phyloP scores from a whole-genome alignment of 1,140 invertebrate genomes.

The Euura saliciscinereae region DNA sequence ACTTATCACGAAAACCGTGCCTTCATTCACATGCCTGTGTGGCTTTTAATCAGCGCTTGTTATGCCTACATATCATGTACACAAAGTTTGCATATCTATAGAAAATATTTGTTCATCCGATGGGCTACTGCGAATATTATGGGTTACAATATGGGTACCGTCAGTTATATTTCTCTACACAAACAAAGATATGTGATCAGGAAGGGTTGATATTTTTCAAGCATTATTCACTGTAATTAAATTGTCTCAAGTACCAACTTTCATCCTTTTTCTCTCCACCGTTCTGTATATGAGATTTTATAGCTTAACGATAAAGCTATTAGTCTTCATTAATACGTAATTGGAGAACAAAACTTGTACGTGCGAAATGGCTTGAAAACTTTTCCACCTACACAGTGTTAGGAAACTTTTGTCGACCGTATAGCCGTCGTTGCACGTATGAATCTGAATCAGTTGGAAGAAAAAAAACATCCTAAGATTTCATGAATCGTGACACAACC shows the following conservation, averaged over 20 bases:
- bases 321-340: constrained; percentile 52
- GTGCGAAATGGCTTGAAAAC: constrained; percentile 29
- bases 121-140: background rate
- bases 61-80: background rate
- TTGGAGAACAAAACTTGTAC: constrained; percentile 44
- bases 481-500: too few relatives aligned
- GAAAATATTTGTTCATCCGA: background rate
- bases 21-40: background rate
- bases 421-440: background rate
- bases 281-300: background rate
- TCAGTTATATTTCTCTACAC: background rate
- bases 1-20: too few relatives aligned
- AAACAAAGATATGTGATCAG: background rate
- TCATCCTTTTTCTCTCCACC: background rate
- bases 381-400: constrained; percentile 9
- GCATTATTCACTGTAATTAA: background rate
- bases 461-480: background rate
- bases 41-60: background rate
- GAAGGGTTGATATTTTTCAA: background rate
- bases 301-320: constrained; percentile 46
- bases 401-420: background rate
- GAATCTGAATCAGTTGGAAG: background rate
- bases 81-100: background rate
- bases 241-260: background rate
- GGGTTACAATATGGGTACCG: background rate